Percentiles rank a stretch among this genome's conserved stretches.
Conservation (phyloP, 2,113 vertebrate genomes). For the Oceanites oceanicus region DNA sequence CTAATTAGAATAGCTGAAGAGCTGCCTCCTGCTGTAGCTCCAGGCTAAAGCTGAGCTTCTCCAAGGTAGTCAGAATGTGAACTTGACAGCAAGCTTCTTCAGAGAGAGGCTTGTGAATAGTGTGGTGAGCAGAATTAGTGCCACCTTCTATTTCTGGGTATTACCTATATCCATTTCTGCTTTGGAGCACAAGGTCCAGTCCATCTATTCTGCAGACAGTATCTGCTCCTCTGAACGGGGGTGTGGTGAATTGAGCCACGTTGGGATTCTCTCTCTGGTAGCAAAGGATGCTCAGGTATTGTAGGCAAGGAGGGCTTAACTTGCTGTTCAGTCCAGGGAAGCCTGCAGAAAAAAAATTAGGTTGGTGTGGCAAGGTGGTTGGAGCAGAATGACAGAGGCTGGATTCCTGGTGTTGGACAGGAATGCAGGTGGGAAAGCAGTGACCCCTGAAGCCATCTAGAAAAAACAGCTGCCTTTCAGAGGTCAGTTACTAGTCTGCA, state of each 20-base stretch:
- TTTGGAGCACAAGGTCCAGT: neutral
- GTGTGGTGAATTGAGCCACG: neutral
- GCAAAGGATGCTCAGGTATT: neutral
- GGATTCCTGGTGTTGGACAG: neutral
- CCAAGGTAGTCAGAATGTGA: neutral
- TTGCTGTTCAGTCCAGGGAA: neutral
- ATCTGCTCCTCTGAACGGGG: neutral
- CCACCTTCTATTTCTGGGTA: neutral
- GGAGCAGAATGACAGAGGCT: neutral
- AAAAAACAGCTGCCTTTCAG: neutral
- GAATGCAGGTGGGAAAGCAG: neutral
- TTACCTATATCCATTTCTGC: neutral
- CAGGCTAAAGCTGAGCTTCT: conserved; percentile 23
- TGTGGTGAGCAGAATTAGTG: neutral
- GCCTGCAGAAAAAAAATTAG: neutral
- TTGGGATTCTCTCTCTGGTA: neutral
- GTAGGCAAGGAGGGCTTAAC: neutral
- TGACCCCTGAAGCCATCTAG: neutral
- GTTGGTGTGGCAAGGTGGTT: neutral
- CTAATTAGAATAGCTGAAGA: conserved; percentile 20
- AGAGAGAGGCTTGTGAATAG: neutral
- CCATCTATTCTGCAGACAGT: neutral
- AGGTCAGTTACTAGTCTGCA: neutral
- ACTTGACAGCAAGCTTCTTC: neutral
- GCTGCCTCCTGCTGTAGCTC: neutral